Evolutionary conservation across 35 echinoderm and acorn worm species (phyloP).

Genomic region (Diadema setosum): DNA sequence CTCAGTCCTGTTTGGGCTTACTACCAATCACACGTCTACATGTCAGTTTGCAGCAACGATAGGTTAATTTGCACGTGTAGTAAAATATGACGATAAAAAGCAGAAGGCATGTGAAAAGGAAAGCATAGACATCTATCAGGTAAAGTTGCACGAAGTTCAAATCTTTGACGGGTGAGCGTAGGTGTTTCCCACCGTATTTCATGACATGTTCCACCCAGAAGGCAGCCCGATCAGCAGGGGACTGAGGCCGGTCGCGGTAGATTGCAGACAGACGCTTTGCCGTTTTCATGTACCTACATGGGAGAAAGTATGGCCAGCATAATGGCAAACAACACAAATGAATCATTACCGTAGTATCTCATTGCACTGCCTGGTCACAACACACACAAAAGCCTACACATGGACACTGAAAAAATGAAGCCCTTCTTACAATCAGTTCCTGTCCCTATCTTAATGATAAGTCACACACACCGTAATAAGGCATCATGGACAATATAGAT

Average conservation of each 20-base stretch:
- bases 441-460: no score
- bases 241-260: not conserved
- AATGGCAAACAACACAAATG: no score
- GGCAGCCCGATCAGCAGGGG: not conserved
- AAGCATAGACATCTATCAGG: not conserved
- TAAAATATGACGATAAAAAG: not conserved
- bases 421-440: no score
- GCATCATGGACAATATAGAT: no score
- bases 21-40: no score
- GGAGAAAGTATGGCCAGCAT: no score
- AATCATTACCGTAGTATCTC: no score
- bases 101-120: not conserved
- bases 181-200: conserved; percentile 17
- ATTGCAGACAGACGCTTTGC: not conserved
- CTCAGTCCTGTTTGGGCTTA: no score
- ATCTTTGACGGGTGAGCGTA: not conserved
- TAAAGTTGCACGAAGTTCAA: not conserved
- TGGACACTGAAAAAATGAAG: no score
- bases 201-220: conserved; percentile 33
- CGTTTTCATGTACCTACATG: not conserved
- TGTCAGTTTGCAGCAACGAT: not conserved
- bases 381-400: no score
- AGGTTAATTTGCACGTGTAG: not conserved
- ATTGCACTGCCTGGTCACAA: no score
- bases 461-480: no score